Evolutionary conservation across 1,140 invertebrate genomes (phyloP), one percentile per base, ranked within the genome.

Genomic region (Drosophila orosa): DNA sequence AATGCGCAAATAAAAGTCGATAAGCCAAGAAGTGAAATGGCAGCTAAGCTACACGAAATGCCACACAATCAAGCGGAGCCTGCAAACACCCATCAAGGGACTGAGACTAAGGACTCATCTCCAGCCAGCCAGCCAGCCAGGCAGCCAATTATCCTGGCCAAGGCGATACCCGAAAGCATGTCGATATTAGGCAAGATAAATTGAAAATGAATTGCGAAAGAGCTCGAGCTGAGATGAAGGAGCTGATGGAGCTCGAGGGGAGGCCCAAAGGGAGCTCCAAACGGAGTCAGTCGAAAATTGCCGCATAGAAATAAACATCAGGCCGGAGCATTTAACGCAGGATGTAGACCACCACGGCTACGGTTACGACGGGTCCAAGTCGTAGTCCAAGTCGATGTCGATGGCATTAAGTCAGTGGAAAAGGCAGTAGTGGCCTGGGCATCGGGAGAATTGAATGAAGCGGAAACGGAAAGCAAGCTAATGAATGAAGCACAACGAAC

Each of bases 151-250:
- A 61, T 57, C 67, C 67, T 48, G 42, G 54, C 45, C 13, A 62
- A 62, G 67, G 39, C 66, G 61, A 59, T 63, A 62, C 80, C 65
- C 75, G 72, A 73, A 67, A 85, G 72, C 80, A 84, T 87, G 84
- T 87, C 84, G 84, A 89, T 89, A 87, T 87, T 89, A 89, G 83
- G 84, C 84, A 77, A 89, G 83, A 89, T 87, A 87, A 87, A 87
- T 87, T 87, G 83, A 87, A 85, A 85, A 85, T 78, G 82, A 89
- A 80, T 87, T 89, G 83, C 76, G 55, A 80, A 84, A 67, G 61
- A 75, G 69, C 61, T 47, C 55, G 57, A 33, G 47, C n/a, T n/a
- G 25, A 29, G 42, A 10, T 13, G 24, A 9, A 22, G 35, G 37
- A 19, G 29, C 6, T 12, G 17, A 27, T 22, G 22, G 24, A 50